Evolutionary conservation across 2,797 vertebrate genomes (phyloP).

Genomic region (Bovichtus variegatus): DNA sequence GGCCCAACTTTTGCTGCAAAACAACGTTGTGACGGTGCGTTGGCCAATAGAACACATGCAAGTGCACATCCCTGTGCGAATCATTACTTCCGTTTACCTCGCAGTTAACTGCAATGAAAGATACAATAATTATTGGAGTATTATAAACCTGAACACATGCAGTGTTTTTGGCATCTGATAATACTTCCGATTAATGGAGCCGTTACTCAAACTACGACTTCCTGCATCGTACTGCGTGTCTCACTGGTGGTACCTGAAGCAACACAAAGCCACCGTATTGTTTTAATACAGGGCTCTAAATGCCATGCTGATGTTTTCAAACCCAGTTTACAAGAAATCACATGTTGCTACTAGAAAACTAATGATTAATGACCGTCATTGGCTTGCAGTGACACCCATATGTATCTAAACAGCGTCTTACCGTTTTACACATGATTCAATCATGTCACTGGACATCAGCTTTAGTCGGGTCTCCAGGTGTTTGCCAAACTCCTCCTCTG

Average conservation of each 20-base stretch:
- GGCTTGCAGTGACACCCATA: not conserved
- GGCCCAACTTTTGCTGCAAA: too few species aligned
- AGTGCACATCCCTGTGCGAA: too few species aligned
- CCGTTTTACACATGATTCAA: constrained; percentile 98
- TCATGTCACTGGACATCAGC: constrained; percentile 99
- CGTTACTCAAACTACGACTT: not conserved
- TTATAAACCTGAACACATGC: not conserved
- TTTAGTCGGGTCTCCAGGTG: constrained; percentile 97
- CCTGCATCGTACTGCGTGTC: not conserved
- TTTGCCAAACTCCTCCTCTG: constrained; percentile 98
- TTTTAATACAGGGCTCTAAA: too few species aligned
- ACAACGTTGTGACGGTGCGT: too few species aligned
- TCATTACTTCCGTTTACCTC: too few species aligned
- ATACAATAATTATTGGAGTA: too few species aligned
- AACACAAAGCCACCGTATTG: not conserved
- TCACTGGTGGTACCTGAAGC: not conserved
- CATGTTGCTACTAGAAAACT: not conserved
- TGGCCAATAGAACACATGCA: too few species aligned
- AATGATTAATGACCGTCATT: not conserved
- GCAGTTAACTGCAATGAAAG: too few species aligned
- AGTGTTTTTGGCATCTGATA: not conserved
- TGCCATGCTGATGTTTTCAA: not conserved
- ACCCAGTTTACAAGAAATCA: not conserved
- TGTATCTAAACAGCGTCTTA: constrained; percentile 49
- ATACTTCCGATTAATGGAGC: not conserved